Evolutionary conservation across 2,888 invertebrate genomes (phyloP).

Genomic region (Drosophila kokeensis): DNA sequence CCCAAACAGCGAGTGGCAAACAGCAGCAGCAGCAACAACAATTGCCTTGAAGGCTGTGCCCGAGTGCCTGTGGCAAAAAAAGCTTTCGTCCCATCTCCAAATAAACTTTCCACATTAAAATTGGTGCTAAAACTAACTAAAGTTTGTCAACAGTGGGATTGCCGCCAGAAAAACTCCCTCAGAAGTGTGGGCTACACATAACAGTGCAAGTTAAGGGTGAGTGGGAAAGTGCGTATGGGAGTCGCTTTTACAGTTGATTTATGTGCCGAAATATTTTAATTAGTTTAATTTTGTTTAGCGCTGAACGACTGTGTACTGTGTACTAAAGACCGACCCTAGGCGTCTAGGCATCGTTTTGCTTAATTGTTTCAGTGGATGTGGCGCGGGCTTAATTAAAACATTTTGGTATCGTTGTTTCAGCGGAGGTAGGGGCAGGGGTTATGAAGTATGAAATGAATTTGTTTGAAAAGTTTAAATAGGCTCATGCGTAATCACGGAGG

Average conservation of each 20-base stretch:
- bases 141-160: conserved; percentile 52
- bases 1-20: conserved; percentile 40
- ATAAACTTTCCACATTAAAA: conserved; percentile 73
- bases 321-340: conserved; percentile 9
- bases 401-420: not conserved
- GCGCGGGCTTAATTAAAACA: conserved; percentile 45
- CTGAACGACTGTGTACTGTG: conserved; percentile 8
- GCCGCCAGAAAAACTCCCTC: conserved; percentile 11
- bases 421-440: not conserved
- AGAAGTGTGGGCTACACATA: not conserved
- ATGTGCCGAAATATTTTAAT: conserved; percentile 67
- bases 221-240: conserved; percentile 14
- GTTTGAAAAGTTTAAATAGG: conserved; percentile 31
- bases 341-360: conserved; percentile 33
- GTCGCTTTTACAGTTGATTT: conserved; percentile 48
- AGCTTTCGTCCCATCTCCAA: conserved; percentile 23
- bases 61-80: conserved; percentile 32
- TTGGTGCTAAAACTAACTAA: conserved; percentile 78
- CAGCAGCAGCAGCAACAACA: conserved; percentile 5
- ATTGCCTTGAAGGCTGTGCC: conserved; percentile 26
- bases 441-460: conserved; percentile 46
- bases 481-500: conserved; percentile 7
- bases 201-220: conserved; percentile 2
- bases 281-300: conserved; percentile 58
- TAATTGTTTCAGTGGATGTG: conserved; percentile 53